These are phyloP conservation scores for Podocnemis expansa DNA, from an alignment of 2,113 vertebrate genomes.

Conservation along the genomic window DNA sequence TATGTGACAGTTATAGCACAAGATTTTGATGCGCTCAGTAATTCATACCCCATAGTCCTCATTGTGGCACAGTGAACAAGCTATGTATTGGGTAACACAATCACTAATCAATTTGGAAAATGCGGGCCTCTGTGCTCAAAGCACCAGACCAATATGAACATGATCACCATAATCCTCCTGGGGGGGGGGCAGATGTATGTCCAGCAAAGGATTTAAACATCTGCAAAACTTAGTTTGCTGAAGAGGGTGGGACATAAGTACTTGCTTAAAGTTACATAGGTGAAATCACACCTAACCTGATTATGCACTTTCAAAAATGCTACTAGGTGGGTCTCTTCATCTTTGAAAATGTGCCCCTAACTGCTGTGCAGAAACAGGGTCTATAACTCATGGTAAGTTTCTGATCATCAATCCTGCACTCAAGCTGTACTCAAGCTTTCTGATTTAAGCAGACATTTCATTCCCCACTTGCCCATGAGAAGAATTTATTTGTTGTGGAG, in stretches of 20 bases:
- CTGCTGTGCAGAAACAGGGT: not conserved
- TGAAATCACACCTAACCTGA: not conserved
- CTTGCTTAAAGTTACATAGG: rapidly evolving
- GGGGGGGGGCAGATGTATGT: not conserved
- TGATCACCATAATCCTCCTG: not conserved
- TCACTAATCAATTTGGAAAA: not conserved
- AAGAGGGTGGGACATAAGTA: not conserved
- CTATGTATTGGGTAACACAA: not conserved
- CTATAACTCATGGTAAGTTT: not conserved
- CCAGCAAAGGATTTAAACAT: not conserved
- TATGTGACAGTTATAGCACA: not conserved
- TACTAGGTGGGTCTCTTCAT: not conserved
- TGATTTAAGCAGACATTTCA: not conserved
- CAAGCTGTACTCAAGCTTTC: not conserved
- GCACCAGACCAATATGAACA: not conserved
- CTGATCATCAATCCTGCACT: not conserved
- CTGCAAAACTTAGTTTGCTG: not conserved
- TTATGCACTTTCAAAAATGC: not conserved
- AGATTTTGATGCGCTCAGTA: not conserved
- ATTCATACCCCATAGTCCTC: not conserved
- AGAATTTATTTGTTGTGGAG: not conserved
- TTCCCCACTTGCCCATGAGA: rapidly evolving
- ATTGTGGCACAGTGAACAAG: not conserved
- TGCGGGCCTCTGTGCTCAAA: not conserved
- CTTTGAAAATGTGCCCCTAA: not conserved